Evolutionary conservation across 2,888 invertebrate species (phyloP), one percentile per base, ranked within the genome.

Genomic region (Rapana venosa): DNA sequence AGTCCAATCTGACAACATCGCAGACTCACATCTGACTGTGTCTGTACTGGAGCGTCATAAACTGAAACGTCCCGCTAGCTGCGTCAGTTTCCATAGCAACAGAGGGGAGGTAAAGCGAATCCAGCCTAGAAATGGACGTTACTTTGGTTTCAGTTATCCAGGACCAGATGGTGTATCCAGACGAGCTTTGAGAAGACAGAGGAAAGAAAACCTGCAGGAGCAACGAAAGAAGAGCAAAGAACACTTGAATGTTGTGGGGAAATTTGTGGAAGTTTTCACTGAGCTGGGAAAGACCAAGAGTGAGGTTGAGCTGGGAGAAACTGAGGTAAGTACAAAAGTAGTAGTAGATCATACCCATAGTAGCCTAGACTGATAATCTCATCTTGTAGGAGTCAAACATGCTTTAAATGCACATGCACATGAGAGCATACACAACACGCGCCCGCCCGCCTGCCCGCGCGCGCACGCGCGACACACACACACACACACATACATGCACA

Each of bases 1-100:
- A 35, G 92, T 93, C 79, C 74, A 74, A 79, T 56, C 77, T 6
- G 87, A 87, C 26, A 32, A 87, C 35, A 87, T 90, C 58, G 74
- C 58, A 11, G 74, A 89, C 0, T 66, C 66, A 8, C 74, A 74
- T 32, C 66, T 89, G 20, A 92, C 86, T 61, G 87, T 91, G 20
- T 90, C 90, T 5, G 36, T 92, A 26, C 87, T 91, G n/a, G 91
- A 91, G 58, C 89, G 90, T 30, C 92, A 92, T 85, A 92, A 92
- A 58, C 58, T 92, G 77, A 91, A 92, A 77, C 88, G 87, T 84
- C 88, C 85, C 61, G 90, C 91, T 20, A 91, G 90, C 86, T 91
- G 91, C 56, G 88, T 91, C 58, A 90, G 91, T 56, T 92, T 90
- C 87, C 87, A 89, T 70, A 88, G 91, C 74, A 91, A 90, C 79